A percentile compares a stretch with the other conserved stretches of the same genome.
Evolutionary conservation across 2,797 vertebrate genomes (phyloP).

Genomic region (Petrocephalus sullivani): DNA sequence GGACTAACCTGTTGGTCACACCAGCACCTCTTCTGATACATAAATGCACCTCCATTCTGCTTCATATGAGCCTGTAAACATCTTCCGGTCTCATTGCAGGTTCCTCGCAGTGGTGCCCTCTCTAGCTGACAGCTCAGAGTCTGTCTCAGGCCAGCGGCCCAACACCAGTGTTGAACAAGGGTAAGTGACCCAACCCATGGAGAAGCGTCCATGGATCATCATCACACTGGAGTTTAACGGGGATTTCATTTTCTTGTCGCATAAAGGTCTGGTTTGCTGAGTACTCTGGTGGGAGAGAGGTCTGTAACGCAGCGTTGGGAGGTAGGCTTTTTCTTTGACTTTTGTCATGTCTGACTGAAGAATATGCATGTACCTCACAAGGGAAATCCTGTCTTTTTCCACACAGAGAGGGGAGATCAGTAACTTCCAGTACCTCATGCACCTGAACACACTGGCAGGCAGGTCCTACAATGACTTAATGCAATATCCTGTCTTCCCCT

Average conservation of each 20-base stretch:
- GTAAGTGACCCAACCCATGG: slow-evolving; percentile 53
- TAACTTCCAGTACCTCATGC: slow-evolving; percentile 99
- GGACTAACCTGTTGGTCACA: not conserved
- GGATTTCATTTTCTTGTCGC: not conserved
- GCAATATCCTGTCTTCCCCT: slow-evolving; percentile 98
- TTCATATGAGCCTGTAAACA: not conserved
- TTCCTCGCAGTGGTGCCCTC: slow-evolving; percentile 96
- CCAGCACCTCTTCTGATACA: not conserved
- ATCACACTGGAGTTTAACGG: not conserved
- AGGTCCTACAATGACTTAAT: slow-evolving; percentile 97
- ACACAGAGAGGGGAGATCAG: slow-evolving; percentile 94
- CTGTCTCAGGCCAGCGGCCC: slow-evolving; percentile 91
- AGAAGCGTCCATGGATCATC: not conserved
- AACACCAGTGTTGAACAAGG: slow-evolving; percentile 98
- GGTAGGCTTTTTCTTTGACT: slow-evolving; percentile 59
- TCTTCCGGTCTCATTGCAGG: slow-evolving; percentile 55
- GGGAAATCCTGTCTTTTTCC: not conserved
- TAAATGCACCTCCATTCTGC: not conserved
- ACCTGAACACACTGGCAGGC: slow-evolving; percentile 93
- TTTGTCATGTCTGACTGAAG: not conserved
- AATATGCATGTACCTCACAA: not conserved
- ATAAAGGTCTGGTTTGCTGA: slow-evolving; percentile 86
- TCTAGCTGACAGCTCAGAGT: slow-evolving; percentile 94
- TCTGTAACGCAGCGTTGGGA: slow-evolving; percentile 98
- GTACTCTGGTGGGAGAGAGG: slow-evolving; percentile 92